A percentile compares a stretch with the other conserved stretches of the same genome.
Evolutionary conservation across 2,797 vertebrate genomes (phyloP).

Genomic region (Loris lydekkerianus): DNA sequence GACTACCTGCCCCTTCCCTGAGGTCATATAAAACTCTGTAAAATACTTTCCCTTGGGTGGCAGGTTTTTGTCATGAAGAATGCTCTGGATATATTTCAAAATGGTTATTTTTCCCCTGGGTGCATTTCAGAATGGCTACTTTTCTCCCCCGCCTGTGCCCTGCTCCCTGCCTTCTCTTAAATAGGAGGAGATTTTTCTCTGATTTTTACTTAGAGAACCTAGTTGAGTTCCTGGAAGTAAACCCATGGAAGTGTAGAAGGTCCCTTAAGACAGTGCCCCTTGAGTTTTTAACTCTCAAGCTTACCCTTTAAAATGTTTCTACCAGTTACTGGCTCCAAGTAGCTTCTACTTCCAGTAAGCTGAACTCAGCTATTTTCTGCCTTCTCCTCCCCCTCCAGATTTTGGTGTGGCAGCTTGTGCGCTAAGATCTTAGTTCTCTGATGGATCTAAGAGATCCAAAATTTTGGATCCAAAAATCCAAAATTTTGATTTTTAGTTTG

Average conservation of each 20-base stretch:
- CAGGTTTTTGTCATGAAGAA: neutral
- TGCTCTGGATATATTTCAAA: neutral
- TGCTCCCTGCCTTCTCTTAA: neutral
- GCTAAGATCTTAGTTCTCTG: neutral
- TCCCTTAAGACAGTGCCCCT: too few relatives aligned
- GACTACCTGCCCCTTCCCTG: neutral
- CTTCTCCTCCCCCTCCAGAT: neutral
- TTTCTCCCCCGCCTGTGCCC: neutral
- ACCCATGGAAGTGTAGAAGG: neutral
- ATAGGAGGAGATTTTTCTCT: neutral
- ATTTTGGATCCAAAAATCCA: too few relatives aligned
- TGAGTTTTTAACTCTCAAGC: neutral
- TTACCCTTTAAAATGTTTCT: neutral
- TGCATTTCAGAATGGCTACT: neutral
- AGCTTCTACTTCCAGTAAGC: neutral
- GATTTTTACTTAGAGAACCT: neutral
- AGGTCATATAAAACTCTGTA: conserved; percentile 1
- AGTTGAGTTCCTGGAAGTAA: neutral
- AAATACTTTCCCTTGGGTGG: conserved; percentile 7
- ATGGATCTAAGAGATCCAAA: neutral
- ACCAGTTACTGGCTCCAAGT: neutral
- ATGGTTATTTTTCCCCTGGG: neutral
- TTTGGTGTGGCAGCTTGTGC: neutral
- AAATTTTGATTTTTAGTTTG: conserved; percentile 23
- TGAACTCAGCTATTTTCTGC: neutral